A percentile compares a stretch with the other conserved stretches of the same genome.
Evolutionary conservation across 2,888 invertebrate genomes (phyloP).

Genomic region (Nephrotoma guestfalica): DNA sequence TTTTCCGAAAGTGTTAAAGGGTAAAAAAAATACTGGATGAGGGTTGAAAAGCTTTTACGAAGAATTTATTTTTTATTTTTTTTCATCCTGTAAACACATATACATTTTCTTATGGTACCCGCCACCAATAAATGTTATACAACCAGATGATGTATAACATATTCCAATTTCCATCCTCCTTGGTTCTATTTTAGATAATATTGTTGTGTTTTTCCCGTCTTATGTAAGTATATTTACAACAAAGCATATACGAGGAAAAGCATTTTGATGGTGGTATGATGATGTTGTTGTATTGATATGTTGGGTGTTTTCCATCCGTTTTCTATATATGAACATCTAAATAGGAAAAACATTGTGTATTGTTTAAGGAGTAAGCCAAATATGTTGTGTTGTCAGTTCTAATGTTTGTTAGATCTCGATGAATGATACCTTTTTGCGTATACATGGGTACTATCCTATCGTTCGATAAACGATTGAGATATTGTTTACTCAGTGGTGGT

Average conservation of each 20-base stretch:
- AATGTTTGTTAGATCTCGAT: background rate
- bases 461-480: background rate
- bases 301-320: background rate
- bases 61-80: background rate
- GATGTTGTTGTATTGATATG: background rate
- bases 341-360: background rate
- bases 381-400: background rate
- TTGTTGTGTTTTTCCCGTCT: background rate
- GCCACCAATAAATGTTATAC: background rate
- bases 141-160: background rate
- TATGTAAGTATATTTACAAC: background rate
- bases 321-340: background rate
- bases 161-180: background rate
- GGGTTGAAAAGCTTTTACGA: background rate
- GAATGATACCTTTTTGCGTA: background rate
- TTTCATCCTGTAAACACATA: background rate
- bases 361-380: background rate
- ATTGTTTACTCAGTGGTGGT: background rate
- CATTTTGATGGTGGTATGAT: background rate
- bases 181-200: background rate
- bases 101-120: background rate
- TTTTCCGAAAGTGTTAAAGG: background rate
- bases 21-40: background rate
- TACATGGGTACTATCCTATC: too few relatives aligned
- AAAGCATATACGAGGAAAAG: background rate